Base-by-base conservation (phyloP, 2,797 vertebrate species). In the Anas bernieri region DNA sequence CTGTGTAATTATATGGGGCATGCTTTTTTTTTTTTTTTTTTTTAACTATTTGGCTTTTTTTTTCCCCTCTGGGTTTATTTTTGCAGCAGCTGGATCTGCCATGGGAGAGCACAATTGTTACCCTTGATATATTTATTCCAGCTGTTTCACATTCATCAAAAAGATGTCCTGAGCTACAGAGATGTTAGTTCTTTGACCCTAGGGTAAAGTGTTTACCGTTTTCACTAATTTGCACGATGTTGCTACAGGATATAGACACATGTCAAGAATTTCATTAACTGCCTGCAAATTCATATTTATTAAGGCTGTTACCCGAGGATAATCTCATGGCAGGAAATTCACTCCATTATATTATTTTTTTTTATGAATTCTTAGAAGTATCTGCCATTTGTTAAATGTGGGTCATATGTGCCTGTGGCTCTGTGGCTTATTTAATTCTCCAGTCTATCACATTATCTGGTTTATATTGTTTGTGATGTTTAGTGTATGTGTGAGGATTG, bases 131-230 rank as follows among this genome's bases (percentile, higher is more conserved):
- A 69, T 66, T 96, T 94, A 94, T 91, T 96, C 97, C 98, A 98
- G 98, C 94, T 97, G 96, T 95, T 96, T 85, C 89, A 76, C 92
- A 96, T 98, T 98, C 94, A 97, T 98, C 98, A 98, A 97, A 84
- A 96, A 97, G 97, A 98, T 91, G 48, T 96, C 92, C 96, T 88
- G 86, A 91, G 88, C 86, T 95, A 43, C 13, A 35, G 70, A 86
- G 23, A 86, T 79, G 67, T 77, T 91, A 54, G 55, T 93, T 85
- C 66, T 86, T 93, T 95, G 88, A 83, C 77, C 72, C 58, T 48
- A 20, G 75, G n/a, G 33, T 81, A 43, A 91, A 76, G 35, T 64
- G 31, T 92, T 89, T 83, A 79, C 46, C 5, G 1, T 64, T 88
- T 86, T 83, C 20, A 59, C 41, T 66, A 25, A 48, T 14, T 70